phyloP scores from a whole-genome alignment of 2,888 invertebrate species.

The Melanotus villosus region DNA sequence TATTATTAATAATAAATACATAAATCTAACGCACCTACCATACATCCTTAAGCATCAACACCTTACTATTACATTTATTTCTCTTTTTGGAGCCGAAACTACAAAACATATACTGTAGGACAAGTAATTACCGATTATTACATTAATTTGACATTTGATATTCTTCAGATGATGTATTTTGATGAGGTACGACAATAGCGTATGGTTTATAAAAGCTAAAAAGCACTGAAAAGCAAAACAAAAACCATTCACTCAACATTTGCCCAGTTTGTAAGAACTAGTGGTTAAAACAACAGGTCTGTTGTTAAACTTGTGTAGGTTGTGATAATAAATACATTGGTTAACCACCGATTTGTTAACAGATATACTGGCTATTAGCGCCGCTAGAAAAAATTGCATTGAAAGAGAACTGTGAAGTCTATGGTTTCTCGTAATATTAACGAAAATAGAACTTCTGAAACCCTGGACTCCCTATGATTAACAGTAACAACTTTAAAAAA shows the following conservation, averaged over 20 bases:
- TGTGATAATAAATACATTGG: neutral
- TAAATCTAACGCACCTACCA: conserved; percentile 36
- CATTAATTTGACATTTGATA: conserved; percentile 14
- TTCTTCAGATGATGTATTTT: conserved; percentile 21
- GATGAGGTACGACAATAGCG: conserved; percentile 12
- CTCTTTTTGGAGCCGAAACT: conserved; percentile 23
- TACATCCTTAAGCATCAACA: conserved; percentile 32
- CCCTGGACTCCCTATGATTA: conserved; percentile 7
- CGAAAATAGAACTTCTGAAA: conserved; percentile 2
- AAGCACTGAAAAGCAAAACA: conserved; percentile 29
- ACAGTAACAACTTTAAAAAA: conserved; percentile 15
- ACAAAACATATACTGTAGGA: neutral
- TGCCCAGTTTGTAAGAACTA: conserved; percentile 7
- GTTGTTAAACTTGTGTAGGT: neutral
- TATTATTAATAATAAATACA: conserved; percentile 37
- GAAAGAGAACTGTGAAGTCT: neutral
- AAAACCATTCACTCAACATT: conserved; percentile 24
- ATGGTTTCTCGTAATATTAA: conserved; percentile 8
- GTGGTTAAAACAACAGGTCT: conserved; percentile 7
- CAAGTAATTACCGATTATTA: neutral
- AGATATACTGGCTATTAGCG: neutral
- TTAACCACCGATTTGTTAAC: conserved; percentile 10
- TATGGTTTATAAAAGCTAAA: conserved; percentile 2
- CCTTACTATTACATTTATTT: conserved; percentile 7
- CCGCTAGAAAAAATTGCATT: conserved; percentile 2